A percentile compares a stretch with the other conserved stretches of the same genome.
Conservation (phyloP, 2,797 vertebrate genomes). For the Karalla daura region DNA sequence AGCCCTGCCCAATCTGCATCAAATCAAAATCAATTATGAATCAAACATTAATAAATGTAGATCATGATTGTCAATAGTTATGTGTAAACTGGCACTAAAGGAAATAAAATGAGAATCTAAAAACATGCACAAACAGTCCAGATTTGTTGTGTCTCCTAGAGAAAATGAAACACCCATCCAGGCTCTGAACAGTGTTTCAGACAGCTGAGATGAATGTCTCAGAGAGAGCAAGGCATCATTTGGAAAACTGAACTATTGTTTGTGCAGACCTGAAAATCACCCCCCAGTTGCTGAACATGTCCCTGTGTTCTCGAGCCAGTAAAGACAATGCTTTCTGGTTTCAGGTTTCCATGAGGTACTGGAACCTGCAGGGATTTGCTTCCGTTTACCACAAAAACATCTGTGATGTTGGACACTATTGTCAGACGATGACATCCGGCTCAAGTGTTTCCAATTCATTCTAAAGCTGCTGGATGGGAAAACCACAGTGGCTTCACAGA, state of each 20-base stretch:
- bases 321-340: background rate
- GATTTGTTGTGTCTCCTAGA: too few species aligned
- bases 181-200: too few species aligned
- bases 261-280: background rate
- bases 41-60: too few species aligned
- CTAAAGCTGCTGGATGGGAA: background rate
- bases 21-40: too few species aligned
- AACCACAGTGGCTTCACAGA: background rate
- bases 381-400: background rate
- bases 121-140: too few species aligned
- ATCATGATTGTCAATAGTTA: too few species aligned
- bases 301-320: too few species aligned
- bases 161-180: too few species aligned
- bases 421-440: background rate
- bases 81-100: too few species aligned
- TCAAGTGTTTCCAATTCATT: background rate
- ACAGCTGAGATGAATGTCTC: too few species aligned
- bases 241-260: background rate
- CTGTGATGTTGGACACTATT: background rate
- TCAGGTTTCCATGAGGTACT: background rate
- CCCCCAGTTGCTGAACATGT: background rate
- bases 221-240: background rate
- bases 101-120: too few species aligned
- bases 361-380: background rate
- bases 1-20: too few species aligned